These are phyloP conservation scores for Sarcophaga bullata DNA, from an alignment of 1,140 invertebrate species.

Conservation along the genomic window DNA sequence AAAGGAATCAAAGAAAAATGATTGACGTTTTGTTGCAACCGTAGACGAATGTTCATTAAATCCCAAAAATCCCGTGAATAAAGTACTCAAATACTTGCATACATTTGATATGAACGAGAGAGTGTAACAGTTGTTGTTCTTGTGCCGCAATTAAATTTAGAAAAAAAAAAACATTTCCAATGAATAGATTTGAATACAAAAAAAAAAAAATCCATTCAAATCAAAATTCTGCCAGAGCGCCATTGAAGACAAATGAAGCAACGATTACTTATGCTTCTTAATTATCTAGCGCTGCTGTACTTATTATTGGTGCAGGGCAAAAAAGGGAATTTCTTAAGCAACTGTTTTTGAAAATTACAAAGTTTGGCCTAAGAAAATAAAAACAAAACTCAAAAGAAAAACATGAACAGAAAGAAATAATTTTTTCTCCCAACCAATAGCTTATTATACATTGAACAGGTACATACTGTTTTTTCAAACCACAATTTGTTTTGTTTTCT, in stretches of 20 bases:
- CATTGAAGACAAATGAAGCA: conserved; percentile 29
- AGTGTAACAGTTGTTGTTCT: conserved; percentile 27
- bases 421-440: neutral
- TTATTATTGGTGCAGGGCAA: neutral
- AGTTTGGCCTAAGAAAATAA: too few relatives aligned
- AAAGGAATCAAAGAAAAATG: conserved; percentile 8
- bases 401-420: neutral
- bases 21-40: conserved; percentile 46
- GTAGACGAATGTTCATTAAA: conserved; percentile 1
- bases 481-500: too few relatives aligned
- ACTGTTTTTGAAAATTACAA: too few relatives aligned
- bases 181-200: neutral
- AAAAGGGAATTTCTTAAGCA: neutral
- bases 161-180: too few relatives aligned
- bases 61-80: too few relatives aligned
- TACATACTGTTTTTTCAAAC: neutral
- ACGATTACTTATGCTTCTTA: neutral
- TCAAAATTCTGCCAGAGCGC: neutral
- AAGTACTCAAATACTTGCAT: too few relatives aligned
- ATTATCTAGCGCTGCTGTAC: neutral
- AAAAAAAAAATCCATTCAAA: conserved; percentile 7
- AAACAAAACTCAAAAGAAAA: too few relatives aligned
- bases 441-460: neutral
- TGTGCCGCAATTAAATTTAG: too few relatives aligned
- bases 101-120: neutral